Base-by-base conservation (phyloP, 1,140 invertebrate genomes). In the Helicoverpa armigera region DNA sequence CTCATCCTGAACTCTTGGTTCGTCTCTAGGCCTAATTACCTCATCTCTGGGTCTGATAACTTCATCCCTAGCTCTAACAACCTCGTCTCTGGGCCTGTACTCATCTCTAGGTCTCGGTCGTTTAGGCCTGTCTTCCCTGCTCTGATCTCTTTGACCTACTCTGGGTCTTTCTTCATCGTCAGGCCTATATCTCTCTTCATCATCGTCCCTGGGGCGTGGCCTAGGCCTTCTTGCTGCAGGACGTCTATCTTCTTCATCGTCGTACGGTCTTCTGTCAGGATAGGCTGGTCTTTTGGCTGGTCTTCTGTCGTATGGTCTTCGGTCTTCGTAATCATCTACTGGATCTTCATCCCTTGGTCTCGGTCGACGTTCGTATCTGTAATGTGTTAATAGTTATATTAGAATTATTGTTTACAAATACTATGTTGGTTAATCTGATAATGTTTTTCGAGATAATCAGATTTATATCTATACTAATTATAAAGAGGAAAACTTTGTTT, bases 251-350 rank as follows among this genome's bases (percentile, higher is more conserved):
- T 88, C 88, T 18, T 88, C 84, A 12, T 83, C 83, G 11, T 89
- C 83, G 16, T 89, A 86, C 2, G 92, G 79, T 82, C 84, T 81
- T 86, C 89, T 88, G 43, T 90, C 89, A 3, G 61, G 23, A 11
- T 77, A 67, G 12, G 82, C 82, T 5, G 83, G 87, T 83, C 83
- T 89, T 75, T 89, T 92, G 5, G 83, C 86, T 69, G 86, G 81
- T 73, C 87, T 85, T 78, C 95, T 90, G 14, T 88, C 87, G 78
- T 90, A 88, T 7, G 81, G 81, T 82, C 95, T 87, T 31, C 91
- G 87, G 0, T 95, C 94, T 70, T 94, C 91, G 70, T 96, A 95
- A 23, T 96, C 95, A 3, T 96, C 95, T 50, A 94, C 93, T 43
- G 91, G 85, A 58, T 92, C 83, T 61, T 90, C 92, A 82, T 95